A percentile compares a stretch with the other conserved stretches of the same genome.
These are phyloP conservation scores for Premnoplex brunnescens DNA, from an alignment of 2,797 vertebrate genomes.

Conservation along the genomic window DNA sequence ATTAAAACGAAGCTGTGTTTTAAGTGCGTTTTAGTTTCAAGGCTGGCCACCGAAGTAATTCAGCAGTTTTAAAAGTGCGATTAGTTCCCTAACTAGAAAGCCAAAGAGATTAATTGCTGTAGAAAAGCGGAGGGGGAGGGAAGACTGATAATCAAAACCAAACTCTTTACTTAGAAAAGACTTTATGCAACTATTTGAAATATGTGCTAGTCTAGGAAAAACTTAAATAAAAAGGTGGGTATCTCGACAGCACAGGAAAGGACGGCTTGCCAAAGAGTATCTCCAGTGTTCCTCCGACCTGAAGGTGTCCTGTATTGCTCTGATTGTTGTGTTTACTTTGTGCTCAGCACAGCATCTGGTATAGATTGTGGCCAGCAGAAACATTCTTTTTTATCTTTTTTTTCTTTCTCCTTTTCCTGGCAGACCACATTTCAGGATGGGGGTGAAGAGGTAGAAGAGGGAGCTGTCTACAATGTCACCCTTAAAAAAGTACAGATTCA, in stretches of 20 bases:
- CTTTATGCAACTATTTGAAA: constrained; percentile 58
- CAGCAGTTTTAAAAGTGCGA: neutral
- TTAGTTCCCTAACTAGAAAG: constrained; percentile 18
- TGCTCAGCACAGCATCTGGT: constrained; percentile 50
- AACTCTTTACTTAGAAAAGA: constrained; percentile 42
- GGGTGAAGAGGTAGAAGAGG: constrained; percentile 96
- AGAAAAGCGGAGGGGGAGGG: neutral
- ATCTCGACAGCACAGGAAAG: constrained; percentile 66
- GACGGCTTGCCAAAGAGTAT: constrained; percentile 65
- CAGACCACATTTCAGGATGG: constrained; percentile 95
- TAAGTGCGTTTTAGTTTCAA: constrained; percentile 16
- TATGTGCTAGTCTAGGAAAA: constrained; percentile 70
- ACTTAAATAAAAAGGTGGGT: constrained; percentile 57
- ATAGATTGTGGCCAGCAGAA: constrained; percentile 46
- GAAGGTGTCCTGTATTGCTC: neutral
- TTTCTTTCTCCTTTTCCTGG: neutral
- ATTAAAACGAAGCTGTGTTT: neutral
- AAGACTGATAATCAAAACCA: constrained; percentile 46
- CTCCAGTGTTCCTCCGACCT: constrained; percentile 14
- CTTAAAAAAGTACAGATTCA: constrained; percentile 94
- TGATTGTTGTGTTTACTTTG: constrained; percentile 53
- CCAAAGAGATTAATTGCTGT: constrained; percentile 27
- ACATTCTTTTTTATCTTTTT: neutral
- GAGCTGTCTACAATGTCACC: constrained; percentile 93
- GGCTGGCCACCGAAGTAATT: neutral